Evolutionary conservation across 2,797 vertebrate species (phyloP).

Genomic region (Gadopsis marmoratus): DNA sequence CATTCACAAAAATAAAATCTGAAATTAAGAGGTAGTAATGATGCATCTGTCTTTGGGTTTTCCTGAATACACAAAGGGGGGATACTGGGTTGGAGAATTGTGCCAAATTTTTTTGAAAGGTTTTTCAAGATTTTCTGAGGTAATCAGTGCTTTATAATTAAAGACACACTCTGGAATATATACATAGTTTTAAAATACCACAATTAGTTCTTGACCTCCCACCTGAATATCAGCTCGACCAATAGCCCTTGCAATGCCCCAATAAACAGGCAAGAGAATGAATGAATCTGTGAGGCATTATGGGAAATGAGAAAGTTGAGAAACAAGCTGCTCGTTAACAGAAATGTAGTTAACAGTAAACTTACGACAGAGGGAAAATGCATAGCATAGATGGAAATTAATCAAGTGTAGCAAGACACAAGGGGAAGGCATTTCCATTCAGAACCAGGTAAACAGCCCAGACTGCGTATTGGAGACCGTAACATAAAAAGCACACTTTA

Average conservation of each 20-base stretch:
- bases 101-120: not conserved
- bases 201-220: not conserved
- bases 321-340: not conserved
- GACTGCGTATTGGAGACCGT: not conserved
- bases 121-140: not conserved
- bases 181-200: not conserved
- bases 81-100: not conserved
- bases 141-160: not conserved
- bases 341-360: not conserved
- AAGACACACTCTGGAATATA: not conserved
- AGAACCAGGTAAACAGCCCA: not conserved
- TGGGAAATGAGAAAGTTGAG: not conserved
- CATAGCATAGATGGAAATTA: not conserved
- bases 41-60: constrained; percentile 11
- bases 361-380: not conserved
- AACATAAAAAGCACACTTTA: not conserved
- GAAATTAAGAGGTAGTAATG: not conserved
- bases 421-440: not conserved
- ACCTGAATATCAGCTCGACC: not conserved
- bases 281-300: not conserved
- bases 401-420: not conserved
- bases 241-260: not conserved
- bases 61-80: not conserved
- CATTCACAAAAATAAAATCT: not conserved
- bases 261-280: not conserved